These are phyloP conservation scores for Lasioglossum zephyrum DNA, from an alignment of 2,888 invertebrate species.

Conservation along the genomic window DNA sequence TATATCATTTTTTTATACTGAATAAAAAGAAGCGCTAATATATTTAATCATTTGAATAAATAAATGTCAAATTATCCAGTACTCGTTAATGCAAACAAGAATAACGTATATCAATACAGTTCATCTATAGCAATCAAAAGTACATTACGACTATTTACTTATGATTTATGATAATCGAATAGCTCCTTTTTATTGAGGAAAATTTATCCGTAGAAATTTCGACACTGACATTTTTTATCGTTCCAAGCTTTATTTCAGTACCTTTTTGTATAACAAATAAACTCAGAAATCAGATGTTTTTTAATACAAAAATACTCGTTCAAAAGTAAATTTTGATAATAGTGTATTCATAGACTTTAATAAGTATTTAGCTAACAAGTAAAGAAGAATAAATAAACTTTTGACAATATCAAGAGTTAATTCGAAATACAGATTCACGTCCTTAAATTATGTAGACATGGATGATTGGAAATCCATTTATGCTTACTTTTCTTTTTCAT, in stretches of 20 bases:
- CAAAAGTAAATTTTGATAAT: constrained; percentile 4
- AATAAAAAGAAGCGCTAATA: constrained; percentile 17
- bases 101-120: background rate
- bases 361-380: background rate
- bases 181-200: background rate
- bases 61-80: constrained; percentile 20
- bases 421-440: constrained; percentile 4
- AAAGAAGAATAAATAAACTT: constrained; percentile 18
- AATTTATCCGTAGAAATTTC: constrained; percentile 12
- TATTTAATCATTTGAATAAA: constrained; percentile 36
- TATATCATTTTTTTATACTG: constrained; percentile 2
- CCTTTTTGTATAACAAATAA: background rate
- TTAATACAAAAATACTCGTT: background rate
- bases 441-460: background rate
- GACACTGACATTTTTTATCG: background rate
- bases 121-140: constrained; percentile 16
- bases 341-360: background rate
- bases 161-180: constrained; percentile 18
- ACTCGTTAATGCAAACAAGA: constrained; percentile 8
- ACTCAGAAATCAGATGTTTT: background rate
- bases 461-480: constrained; percentile 4
- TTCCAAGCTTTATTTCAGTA: constrained; percentile 5
- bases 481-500: background rate
- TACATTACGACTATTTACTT: constrained; percentile 9
- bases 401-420: background rate